These are phyloP conservation scores for Dicycla oo DNA, from an alignment of 2,888 invertebrate species.

Conservation along the genomic window DNA sequence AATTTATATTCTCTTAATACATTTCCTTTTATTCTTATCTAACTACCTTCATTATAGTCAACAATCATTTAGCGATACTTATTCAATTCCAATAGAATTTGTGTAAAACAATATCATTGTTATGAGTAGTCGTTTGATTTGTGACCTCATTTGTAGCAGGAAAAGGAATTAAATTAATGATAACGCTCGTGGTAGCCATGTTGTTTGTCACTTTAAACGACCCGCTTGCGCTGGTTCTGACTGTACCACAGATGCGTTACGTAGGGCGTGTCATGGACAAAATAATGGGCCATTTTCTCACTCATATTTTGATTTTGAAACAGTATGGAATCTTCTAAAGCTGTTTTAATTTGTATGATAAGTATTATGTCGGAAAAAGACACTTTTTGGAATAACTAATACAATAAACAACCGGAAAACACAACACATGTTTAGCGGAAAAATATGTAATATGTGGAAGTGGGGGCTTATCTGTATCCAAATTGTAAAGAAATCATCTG, in stretches of 20 bases:
- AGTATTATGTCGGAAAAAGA: not conserved
- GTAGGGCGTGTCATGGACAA: conserved; percentile 61
- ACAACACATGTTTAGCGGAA: not conserved
- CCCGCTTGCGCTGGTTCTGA: conserved; percentile 52
- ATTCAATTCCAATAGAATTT: conserved; percentile 54
- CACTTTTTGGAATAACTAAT: not conserved
- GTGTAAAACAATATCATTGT: conserved; percentile 66
- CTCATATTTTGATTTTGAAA: conserved; percentile 2
- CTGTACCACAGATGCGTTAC: conserved; percentile 49
- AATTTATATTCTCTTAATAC: conserved; percentile 6
- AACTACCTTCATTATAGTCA: conserved; percentile 64
- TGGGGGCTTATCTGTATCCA: not conserved
- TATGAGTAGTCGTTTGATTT: conserved; percentile 79
- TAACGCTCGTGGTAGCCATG: conserved; percentile 80
- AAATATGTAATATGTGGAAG: not conserved
- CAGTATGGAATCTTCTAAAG: not conserved
- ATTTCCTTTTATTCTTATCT: conserved; percentile 49
- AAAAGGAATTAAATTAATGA: conserved; percentile 88
- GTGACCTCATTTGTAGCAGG: conserved; percentile 89
- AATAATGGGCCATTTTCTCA: conserved; percentile 15
- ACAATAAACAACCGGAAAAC: conserved; percentile 21
- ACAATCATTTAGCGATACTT: conserved; percentile 38
- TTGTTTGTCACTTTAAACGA: conserved; percentile 73
- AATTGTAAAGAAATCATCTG: conserved; percentile 12
- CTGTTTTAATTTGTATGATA: not conserved